Evolutionary conservation across 1,140 invertebrate genomes (phyloP).

Genomic region (Sitodiplosis mosellana): DNA sequence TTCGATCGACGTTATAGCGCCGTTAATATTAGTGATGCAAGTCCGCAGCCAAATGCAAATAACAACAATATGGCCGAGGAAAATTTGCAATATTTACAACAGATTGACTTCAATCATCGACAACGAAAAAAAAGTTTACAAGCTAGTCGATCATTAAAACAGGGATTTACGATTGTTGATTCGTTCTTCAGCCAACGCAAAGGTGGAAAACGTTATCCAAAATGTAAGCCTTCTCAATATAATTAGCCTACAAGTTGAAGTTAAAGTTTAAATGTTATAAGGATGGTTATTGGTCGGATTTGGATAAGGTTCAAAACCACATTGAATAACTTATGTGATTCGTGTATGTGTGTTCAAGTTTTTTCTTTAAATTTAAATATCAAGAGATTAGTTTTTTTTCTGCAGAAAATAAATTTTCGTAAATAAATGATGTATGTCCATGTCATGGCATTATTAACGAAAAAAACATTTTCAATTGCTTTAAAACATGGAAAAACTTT

Average conservation of each 20-base stretch:
- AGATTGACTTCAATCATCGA: constrained; percentile 3
- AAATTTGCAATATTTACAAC: not conserved
- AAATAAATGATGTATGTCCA: no score
- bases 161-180: constrained; percentile 14
- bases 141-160: constrained; percentile 16
- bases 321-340: no score
- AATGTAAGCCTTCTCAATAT: constrained; percentile 13
- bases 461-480: no score
- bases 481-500: not conserved
- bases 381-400: no score
- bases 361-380: no score
- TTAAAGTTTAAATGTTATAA: no score
- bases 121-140: constrained; percentile 20
- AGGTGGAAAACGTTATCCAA: constrained; percentile 15
- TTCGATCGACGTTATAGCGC: constrained; percentile 19
- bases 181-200: constrained; percentile 19
- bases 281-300: no score
- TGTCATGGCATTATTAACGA: no score
- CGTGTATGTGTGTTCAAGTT: no score
- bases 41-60: constrained; percentile 7
- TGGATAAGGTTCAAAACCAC: no score
- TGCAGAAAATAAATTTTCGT: no score
- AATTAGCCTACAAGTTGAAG: no score
- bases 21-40: constrained; percentile 12
- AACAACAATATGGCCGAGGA: constrained; percentile 1